Evolutionary conservation across 2,113 vertebrate genomes (phyloP), one percentile per base, ranked within the genome.

Genomic region (Mesitornis unicolor): DNA sequence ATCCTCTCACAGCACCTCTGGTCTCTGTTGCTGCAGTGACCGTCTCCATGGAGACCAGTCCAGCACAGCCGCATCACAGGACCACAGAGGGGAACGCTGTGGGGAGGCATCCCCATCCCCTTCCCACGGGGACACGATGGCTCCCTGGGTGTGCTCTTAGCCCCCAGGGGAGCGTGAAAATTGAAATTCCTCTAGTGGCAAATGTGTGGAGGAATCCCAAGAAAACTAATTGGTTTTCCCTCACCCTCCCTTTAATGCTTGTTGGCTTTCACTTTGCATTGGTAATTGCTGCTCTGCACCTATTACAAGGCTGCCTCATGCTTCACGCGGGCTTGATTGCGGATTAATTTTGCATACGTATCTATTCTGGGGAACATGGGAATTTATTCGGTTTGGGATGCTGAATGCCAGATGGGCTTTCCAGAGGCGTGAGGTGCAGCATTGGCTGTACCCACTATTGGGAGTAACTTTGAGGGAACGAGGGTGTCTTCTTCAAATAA

Each of bases 201-300:
- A 91, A 68, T 2, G 68, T 7, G 86, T 64, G 83, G 59, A 95
- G 93, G 81, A 83, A 93, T 95, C 94, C 93, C 48, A 9, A 74
- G 85, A 67, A 93, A 94, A 75, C 60, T 22, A 84, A 96, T 96
- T 83, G 87, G 68, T 65, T 92, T 60, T 12, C 6, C 54, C n/a
- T 40, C 56, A 45, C 15, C 19, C 24, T 10, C 29, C 50, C 51
- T 71, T 57, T 61, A 82, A 26, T 45, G 92, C 86, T 77, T 28
- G 67, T 40, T 89, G 96, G 91, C 93, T 97, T 90, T 95, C 92
- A 25, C 64, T 90, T 63, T 45, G 24, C 74, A 1, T 87, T 54
- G 93, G 84, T 94, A 94, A 95, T 93, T 94, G 95, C 65, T 80
- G 73, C 82, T 89, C 90, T 87, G 88, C 61, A 89, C 88, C 76